A percentile compares a stretch with the other conserved stretches of the same genome.
Conservation (phyloP, 2,797 vertebrate species). For the Pantherophis alleghaniensis region DNA sequence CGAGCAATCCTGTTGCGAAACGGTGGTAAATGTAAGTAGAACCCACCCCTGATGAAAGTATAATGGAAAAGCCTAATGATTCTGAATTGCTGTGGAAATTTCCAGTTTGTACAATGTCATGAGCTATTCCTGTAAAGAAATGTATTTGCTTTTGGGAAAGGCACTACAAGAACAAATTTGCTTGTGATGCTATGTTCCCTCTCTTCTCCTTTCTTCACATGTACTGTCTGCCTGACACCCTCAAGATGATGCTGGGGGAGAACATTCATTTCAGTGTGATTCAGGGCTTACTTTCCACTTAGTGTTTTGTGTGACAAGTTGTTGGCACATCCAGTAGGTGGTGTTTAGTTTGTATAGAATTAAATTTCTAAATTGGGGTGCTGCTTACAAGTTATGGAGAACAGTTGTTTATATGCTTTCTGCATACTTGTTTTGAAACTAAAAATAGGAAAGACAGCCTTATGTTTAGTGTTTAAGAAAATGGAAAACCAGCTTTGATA, state of each 20-base stretch:
- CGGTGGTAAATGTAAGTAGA: too few species aligned
- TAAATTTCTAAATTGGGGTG: conserved; percentile 50
- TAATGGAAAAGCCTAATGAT: neutral
- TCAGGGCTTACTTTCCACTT: conserved; percentile 4
- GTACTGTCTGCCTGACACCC: conserved; percentile 40
- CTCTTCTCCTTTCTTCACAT: neutral
- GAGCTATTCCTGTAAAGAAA: neutral
- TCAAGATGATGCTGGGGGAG: conserved; percentile 56
- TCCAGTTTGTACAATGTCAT: neutral
- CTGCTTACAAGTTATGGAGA: conserved; percentile 39
- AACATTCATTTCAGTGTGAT: conserved; percentile 1
- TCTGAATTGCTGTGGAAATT: neutral
- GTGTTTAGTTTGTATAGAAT: conserved; percentile 54
- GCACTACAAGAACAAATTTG: neutral
- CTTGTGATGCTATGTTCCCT: neutral
- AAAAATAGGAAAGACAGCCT: neutral
- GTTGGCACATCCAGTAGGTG: conserved; percentile 63
- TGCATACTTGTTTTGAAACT: neutral
- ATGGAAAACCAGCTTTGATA: conserved; percentile 3
- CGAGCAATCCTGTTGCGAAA: too few species aligned
- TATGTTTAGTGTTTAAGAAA: neutral
- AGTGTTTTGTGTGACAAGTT: conserved; percentile 42
- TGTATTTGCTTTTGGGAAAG: neutral
- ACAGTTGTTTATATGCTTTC: conserved; percentile 5
- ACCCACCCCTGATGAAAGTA: neutral